Conservation (phyloP, 2,888 invertebrate genomes). For the Drosophila sordidula region DNA sequence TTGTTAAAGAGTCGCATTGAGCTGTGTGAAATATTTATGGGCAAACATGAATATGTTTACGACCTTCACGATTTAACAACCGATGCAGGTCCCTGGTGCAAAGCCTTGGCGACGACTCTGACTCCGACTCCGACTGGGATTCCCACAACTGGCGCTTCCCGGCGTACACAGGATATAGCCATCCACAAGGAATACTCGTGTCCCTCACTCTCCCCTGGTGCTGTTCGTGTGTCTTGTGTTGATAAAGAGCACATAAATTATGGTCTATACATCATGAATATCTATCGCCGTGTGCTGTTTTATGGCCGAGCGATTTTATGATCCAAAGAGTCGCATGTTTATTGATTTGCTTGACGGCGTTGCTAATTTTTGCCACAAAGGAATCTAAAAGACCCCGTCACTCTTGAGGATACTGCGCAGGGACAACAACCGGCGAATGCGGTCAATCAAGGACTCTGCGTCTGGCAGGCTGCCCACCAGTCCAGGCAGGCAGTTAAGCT, state of each 20-base stretch:
- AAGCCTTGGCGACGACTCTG: neutral
- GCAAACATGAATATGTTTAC: slow-evolving; percentile 75
- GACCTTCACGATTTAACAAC: slow-evolving; percentile 76
- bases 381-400: slow-evolving; percentile 13
- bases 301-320: slow-evolving; percentile 61
- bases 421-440: slow-evolving; percentile 55
- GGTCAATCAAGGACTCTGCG: slow-evolving; percentile 80
- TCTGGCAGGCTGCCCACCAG: slow-evolving; percentile 10
- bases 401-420: slow-evolving; percentile 22
- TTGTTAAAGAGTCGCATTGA: slow-evolving; percentile 43
- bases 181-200: slow-evolving; percentile 52
- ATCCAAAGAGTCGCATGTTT: slow-evolving; percentile 64
- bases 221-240: slow-evolving; percentile 39
- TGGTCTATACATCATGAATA: slow-evolving; percentile 71
- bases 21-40: slow-evolving; percentile 72
- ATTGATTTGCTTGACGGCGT: slow-evolving; percentile 68
- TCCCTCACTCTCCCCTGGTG: slow-evolving; percentile 3
- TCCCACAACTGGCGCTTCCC: slow-evolving; percentile 45
- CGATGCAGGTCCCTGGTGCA: slow-evolving; percentile 31
- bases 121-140: neutral
- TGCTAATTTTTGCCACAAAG: slow-evolving; percentile 68
- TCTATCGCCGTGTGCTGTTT: slow-evolving; percentile 52
- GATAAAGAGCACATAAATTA: slow-evolving; percentile 76
- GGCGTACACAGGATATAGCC: slow-evolving; percentile 50
- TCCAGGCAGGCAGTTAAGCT: slow-evolving; percentile 13